A percentile compares a stretch with the other conserved stretches of the same genome.
Conservation (phyloP, 2,888 invertebrate species). For the Drosophila meridionalis region DNA sequence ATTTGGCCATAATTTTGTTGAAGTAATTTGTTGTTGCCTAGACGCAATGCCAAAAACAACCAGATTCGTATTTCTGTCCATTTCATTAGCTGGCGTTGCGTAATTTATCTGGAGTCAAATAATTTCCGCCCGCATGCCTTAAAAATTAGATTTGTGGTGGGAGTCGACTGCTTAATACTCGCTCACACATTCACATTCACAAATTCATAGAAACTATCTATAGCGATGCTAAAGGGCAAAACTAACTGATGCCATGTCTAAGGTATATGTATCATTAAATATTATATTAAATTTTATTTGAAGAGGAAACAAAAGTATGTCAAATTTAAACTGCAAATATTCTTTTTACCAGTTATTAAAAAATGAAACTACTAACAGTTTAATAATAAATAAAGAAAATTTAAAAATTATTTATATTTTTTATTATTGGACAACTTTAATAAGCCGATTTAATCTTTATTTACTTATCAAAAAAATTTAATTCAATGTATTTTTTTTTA, state of each 20-base stretch:
- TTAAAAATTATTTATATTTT: no score
- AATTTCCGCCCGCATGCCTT: slow-evolving; percentile 38
- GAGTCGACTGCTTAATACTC: background rate
- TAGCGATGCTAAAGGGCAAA: background rate
- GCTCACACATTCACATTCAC: background rate
- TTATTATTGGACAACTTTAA: no score
- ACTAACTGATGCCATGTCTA: background rate
- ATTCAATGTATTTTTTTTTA: background rate
- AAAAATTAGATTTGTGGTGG: background rate
- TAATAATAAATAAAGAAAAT: no score
- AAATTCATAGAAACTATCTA: background rate
- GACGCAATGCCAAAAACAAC: slow-evolving; percentile 25
- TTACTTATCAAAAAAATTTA: no score
- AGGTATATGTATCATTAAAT: no score
- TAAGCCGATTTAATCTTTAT: no score
- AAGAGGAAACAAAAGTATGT: no score
- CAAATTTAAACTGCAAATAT: no score
- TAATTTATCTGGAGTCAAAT: slow-evolving; percentile 52
- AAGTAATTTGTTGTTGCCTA: slow-evolving; percentile 60
- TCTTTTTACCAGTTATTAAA: no score
- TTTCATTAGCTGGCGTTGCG: slow-evolving; percentile 61
- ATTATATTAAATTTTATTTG: no score
- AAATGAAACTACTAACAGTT: no score
- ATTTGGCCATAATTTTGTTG: slow-evolving; percentile 72
- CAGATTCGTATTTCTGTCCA: slow-evolving; percentile 47